phyloP scores from a whole-genome alignment of 2,113 vertebrate species.

The Arizona elegans region DNA sequence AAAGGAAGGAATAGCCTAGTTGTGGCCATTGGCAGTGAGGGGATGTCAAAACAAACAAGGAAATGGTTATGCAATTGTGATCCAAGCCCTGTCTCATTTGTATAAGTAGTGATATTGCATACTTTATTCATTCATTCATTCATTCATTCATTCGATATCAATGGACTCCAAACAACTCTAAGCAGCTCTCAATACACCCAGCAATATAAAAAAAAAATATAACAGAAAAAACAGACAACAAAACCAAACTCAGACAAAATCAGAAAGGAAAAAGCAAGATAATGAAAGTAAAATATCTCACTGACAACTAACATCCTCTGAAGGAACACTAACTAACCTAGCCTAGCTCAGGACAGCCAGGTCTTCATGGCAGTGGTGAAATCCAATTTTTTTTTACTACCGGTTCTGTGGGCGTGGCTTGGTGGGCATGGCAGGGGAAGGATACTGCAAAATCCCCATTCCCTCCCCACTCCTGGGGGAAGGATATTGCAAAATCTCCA shows the following conservation, averaged over 20 bases:
- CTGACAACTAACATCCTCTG: neutral
- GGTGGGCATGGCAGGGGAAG: too few species aligned
- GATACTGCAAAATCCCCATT: too few species aligned
- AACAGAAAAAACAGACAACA: neutral
- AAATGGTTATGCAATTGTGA: neutral
- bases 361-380: neutral
- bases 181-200: neutral
- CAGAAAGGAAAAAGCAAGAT: neutral
- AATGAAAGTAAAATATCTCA: neutral
- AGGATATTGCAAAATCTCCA: too few species aligned
- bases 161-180: neutral
- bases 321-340: neutral
- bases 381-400: too few species aligned
- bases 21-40: neutral
- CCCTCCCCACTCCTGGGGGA: too few species aligned
- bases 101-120: neutral
- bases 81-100: neutral
- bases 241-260: neutral
- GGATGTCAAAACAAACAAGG: neutral
- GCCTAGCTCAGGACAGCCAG: neutral
- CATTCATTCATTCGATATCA: neutral
- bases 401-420: too few species aligned
- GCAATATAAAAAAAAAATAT: neutral
- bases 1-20: neutral
- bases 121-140: neutral